Conservation (phyloP, 2,888 invertebrate species). For the Chalcosyrphus nemorum region DNA sequence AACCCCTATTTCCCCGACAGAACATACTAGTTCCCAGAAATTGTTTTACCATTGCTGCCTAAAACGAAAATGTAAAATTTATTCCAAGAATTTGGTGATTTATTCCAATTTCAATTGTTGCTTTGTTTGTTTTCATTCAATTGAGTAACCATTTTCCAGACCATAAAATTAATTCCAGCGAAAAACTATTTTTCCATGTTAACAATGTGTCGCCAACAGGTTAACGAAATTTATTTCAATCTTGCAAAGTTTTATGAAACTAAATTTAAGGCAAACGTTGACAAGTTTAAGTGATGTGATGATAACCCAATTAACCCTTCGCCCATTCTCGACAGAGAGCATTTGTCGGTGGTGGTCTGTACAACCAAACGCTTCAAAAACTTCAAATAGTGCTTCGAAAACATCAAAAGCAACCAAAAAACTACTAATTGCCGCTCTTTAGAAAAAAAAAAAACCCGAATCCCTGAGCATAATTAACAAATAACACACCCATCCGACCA, state of each 20-base stretch:
- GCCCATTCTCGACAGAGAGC: neutral
- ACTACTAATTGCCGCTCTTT: conserved; percentile 49
- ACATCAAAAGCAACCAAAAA: conserved; percentile 40
- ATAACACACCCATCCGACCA: conserved; percentile 44
- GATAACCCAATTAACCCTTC: neutral
- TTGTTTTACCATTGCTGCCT: no score
- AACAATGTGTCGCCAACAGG: neutral
- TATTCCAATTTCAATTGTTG: neutral
- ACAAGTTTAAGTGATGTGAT: neutral
- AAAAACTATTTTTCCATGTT: conserved; percentile 4
- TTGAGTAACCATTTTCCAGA: conserved; percentile 10
- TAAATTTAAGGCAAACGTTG: neutral
- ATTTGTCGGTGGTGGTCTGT: neutral
- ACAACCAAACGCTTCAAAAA: neutral
- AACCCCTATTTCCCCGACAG: no score
- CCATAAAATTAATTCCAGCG: neutral
- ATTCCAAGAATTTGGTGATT: no score
- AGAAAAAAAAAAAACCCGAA: conserved; percentile 26
- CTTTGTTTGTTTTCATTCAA: neutral
- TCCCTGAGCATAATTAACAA: conserved; percentile 57
- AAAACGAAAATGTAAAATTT: no score
- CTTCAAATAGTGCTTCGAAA: conserved; percentile 25
- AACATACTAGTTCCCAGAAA: no score
- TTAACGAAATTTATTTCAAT: no score
- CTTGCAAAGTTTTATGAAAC: neutral